A percentile compares a stretch with the other conserved stretches of the same genome.
Conservation (phyloP, 1,140 invertebrate species). For the Pseudomyrmex cubaensis region DNA sequence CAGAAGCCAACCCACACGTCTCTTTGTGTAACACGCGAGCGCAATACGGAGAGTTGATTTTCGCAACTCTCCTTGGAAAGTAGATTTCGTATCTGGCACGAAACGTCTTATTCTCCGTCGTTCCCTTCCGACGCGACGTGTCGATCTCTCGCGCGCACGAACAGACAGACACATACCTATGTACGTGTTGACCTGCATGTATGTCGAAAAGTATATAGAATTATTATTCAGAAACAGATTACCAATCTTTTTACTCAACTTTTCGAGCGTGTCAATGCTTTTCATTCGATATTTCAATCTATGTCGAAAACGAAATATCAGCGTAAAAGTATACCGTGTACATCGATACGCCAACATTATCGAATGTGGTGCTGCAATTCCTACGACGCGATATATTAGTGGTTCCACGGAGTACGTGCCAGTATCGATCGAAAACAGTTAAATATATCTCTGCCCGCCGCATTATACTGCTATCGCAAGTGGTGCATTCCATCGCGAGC, state of each 20-base stretch:
- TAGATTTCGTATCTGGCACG: background rate
- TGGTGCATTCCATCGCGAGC: conserved; percentile 32
- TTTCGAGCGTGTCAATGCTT: background rate
- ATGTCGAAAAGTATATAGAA: background rate
- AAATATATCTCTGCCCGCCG: conserved; percentile 63
- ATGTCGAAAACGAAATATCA: conserved; percentile 33
- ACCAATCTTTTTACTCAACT: background rate
- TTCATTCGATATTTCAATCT: conserved; percentile 6
- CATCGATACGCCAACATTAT: conserved; percentile 7
- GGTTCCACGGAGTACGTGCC: conserved; percentile 28
- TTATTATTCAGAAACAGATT: conserved; percentile 6
- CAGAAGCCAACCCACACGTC: background rate
- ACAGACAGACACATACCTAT: background rate
- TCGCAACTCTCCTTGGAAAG: background rate
- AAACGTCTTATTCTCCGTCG: background rate
- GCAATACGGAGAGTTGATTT: conserved; percentile 14
- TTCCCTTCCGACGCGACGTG: background rate
- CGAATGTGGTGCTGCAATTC: conserved; percentile 53
- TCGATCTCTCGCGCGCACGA: background rate
- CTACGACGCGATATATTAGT: conserved; percentile 51
- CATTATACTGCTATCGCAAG: conserved; percentile 56
- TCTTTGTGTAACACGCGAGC: background rate
- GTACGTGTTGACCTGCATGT: background rate
- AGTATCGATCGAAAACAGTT: conserved; percentile 70
- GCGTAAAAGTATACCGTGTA: background rate